These are phyloP conservation scores for Urocitellus parryii DNA, from an alignment of 2,113 vertebrate genomes.

Conservation along the genomic window DNA sequence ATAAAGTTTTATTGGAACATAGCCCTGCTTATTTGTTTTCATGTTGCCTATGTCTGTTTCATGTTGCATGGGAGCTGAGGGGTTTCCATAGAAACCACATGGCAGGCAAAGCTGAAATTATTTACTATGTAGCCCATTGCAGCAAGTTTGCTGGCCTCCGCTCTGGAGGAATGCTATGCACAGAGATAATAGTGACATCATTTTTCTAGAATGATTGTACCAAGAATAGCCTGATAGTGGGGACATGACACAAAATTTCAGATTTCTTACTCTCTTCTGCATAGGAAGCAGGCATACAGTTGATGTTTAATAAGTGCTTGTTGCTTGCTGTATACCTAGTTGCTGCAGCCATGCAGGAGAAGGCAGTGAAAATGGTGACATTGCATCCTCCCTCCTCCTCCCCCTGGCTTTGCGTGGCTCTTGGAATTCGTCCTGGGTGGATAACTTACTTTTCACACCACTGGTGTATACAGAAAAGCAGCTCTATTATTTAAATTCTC, in stretches of 20 bases:
- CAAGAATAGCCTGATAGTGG: not conserved
- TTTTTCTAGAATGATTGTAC: not conserved
- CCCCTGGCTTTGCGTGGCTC: not conserved
- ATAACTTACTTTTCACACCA: slow-evolving; percentile 2
- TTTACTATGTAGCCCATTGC: not conserved
- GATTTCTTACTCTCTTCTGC: not conserved
- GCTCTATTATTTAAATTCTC: slow-evolving; percentile 75
- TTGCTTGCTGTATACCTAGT: not conserved
- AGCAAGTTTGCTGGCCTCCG: not conserved
- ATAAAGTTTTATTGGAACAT: slow-evolving; percentile 74
- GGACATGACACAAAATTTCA: not conserved
- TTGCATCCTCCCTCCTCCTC: not conserved
- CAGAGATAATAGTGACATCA: not conserved
- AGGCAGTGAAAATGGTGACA: too few relatives aligned
- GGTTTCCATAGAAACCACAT: not conserved
- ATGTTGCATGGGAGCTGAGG: not conserved
- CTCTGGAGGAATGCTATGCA: not conserved
- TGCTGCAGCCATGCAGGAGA: not conserved
- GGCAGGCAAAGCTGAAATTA: not conserved
- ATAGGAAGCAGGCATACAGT: not conserved
- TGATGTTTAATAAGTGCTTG: not conserved
- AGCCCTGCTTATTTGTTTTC: not conserved
- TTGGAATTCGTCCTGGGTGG: slow-evolving; percentile 28
- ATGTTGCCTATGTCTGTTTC: not conserved
- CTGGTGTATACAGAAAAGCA: slow-evolving; percentile 46